Evolutionary conservation across 1,140 invertebrate genomes (phyloP), one percentile per base, ranked within the genome.

Genomic region (Dreissena rostriformis): DNA sequence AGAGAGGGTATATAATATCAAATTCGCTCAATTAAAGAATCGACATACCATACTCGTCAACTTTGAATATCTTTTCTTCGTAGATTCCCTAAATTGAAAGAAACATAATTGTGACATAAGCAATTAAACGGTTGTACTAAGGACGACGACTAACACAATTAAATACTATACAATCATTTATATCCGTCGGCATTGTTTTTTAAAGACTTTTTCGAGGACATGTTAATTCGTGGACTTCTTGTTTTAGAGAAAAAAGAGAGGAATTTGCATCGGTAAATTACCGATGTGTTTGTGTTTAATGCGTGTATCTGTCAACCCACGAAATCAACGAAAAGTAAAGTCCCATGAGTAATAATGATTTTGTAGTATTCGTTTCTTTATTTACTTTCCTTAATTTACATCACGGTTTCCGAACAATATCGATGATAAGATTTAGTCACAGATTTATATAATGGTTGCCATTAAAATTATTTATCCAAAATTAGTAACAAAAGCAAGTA

Each of bases 1-100:
- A n/a, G n/a, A n/a, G n/a, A n/a, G n/a, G n/a, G n/a, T n/a, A n/a
- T n/a, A n/a, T n/a, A n/a, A n/a, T n/a, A n/a, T 57, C 53, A 57
- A 14, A 14, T 19, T 19, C 12, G 19, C 12, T 14, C 53, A 57
- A 57, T 14, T 14, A 57, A 19, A 14, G 19, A 57, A 19, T 57
- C 19, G 53, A 14, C 53, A 57, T 78, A 78, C 68, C 74, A 53
- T 84, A 84, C 70, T 86, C 82, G n/a, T 79, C 85, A 1, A 86
- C 85, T 68, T 61, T 61, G 66, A 86, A 81, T 53, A 79, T 65
- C 65, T 87, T 85, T 29, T 85, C 84, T 26, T 82, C 53, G 22
- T 52, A 80, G 51, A 82, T 75, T 1, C 73, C 68, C 86, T 87
- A 71, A 28, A 87, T 78, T 12, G 19, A 57, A 57, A 14, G 53